Base-by-base conservation (phyloP, 2,113 vertebrate genomes). In the Azemiops feae region DNA sequence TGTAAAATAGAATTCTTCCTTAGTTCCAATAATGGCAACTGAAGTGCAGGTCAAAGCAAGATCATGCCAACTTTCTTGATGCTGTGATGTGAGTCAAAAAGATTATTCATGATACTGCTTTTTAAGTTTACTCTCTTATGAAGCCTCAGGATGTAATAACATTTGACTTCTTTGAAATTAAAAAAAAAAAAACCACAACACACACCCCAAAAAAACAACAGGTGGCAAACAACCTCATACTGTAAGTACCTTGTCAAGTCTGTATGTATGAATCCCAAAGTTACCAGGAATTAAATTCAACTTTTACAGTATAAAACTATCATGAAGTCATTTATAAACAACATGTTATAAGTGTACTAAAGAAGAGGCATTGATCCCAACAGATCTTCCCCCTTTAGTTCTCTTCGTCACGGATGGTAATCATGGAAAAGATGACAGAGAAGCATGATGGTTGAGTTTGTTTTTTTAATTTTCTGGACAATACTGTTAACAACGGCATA, bases 171-270 rank as follows among this genome's bases (percentile, higher is more conserved):
- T 81, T 39, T 8, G n/a, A n/a, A 81, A 34, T 20, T 39, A 16
- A 74, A 16, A 74, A 18, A 18, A 74, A 74, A 30, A 12, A 30
- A 22, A n/a, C n/a, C n/a, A n/a, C n/a, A 10, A 60, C 12, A 30
- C 3, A n/a, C 11, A 1, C 3, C 25, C 9, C 25, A 2, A 34
- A 34, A 74, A 34, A 18, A 20, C 0, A 4, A 1, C 2, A 20
- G 16, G 14, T 34, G 30, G 30, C 64, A 69, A 69, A 34, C 11
- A 34, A 69, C 30, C 25, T 60, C 57, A 58, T 58, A 58, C 22
- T 50, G 27, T 30, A 60, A 60, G 11, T 60, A 60, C 2, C 5
- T 74, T 74, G 64, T 34, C n/a, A 18, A 20, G 0, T 74, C n/a
- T 74, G 16, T 39, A 39, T 18, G 69, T 39, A 74, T 39, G 69